Base-by-base conservation (phyloP, 2,797 vertebrate genomes). In the Silurus aristotelis region DNA sequence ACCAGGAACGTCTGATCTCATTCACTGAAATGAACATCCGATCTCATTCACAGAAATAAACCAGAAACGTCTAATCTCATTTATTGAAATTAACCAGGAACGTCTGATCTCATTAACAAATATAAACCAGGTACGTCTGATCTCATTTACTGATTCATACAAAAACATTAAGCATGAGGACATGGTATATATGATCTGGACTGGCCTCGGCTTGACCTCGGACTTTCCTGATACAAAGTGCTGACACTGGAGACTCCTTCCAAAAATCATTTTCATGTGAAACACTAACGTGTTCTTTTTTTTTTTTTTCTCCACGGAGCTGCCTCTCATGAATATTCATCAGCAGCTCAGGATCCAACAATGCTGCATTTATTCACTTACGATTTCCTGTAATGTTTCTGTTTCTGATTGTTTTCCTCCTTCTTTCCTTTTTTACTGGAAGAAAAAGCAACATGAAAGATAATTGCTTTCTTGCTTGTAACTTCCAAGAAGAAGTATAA, bases 401-500 rank as follows among this genome's bases (percentile, higher is more conserved):
- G 77, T 79, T 64, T 63, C 58, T 43, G 58, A 79, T 48, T 22
- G n/a, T 64, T 61, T 48, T 25, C 78, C 38, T 48, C 7, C n/a
- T 80, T 52, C 10, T 52, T 52, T 52, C 8, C 15, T 20, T 66
- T 80, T 27, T 19, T 46, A 80, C 78, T 66, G 25, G 43, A 52
- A 67, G 67, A 55, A n/a, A 61, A 67, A 80, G 52, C 6, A 46
- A 19, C 27, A 67, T 52, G 46, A 52, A 63, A 20, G 2, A 22
- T 63, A 78, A 71, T 80, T 80, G 63, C 46, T 52, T 80, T 66
- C 63, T 66, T 80, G 48, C 63, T 67, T 67, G 78, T 67, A 80
- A 80, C 78, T 67, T 80, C 46, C 78, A 80, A 80, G 78, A 48
- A 52, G 48, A 63, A 66, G 78, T 67, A 80, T 66, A 80, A 80